These are phyloP conservation scores for Leucophora obtusa DNA, from an alignment of 2,888 invertebrate genomes.

Conservation along the genomic window DNA sequence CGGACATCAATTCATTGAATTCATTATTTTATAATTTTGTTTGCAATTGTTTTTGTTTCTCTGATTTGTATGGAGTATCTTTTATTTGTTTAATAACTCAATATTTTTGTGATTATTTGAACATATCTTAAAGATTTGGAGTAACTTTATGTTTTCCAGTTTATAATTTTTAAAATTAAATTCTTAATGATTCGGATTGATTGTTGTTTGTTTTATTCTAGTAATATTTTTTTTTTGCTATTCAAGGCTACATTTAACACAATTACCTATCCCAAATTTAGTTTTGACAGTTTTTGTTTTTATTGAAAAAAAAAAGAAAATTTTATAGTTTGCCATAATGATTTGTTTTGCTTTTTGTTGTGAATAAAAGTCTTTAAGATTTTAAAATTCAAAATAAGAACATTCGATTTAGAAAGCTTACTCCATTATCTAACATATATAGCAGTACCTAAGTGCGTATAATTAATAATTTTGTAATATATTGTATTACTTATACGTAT, in stretches of 20 bases:
- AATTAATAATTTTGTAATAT: too few relatives aligned
- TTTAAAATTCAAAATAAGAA: too few relatives aligned
- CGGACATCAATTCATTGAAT: background rate
- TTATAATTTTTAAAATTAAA: background rate
- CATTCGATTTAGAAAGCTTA: too few relatives aligned
- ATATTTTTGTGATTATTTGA: background rate
- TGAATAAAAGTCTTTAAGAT: too few relatives aligned
- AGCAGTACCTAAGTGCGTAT: too few relatives aligned
- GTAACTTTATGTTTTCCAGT: background rate
- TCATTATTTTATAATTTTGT: background rate
- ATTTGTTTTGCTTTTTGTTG: too few relatives aligned
- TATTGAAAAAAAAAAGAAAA: background rate
- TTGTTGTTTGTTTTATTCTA: background rate
- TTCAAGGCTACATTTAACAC: background rate
- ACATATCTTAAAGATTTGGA: background rate
- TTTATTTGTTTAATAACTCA: background rate
- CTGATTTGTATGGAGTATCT: background rate
- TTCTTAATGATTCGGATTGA: background rate
- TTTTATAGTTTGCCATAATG: background rate
- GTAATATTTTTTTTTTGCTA: background rate
- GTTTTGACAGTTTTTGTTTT: background rate
- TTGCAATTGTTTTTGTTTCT: background rate
- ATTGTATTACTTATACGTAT: too few relatives aligned
- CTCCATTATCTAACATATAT: too few relatives aligned
- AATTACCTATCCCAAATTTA: constrained; percentile 24